Evolutionary conservation across 2,888 invertebrate species (phyloP), one percentile per base, ranked within the genome.

Genomic region (Aspidiotus rigidus): DNA sequence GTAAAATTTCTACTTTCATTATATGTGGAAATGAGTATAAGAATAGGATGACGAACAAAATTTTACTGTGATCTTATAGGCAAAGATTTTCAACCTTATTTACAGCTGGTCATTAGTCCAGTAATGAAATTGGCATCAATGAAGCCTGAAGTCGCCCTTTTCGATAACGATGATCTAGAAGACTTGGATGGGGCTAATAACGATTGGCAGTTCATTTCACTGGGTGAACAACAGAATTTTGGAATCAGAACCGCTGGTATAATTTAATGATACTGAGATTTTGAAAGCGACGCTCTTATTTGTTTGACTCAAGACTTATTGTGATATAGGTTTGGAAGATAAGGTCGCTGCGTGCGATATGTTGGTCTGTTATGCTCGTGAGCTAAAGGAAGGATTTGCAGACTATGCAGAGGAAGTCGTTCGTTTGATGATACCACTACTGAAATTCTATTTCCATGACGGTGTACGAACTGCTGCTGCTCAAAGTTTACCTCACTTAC

Each of bases 331-430:
- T 73, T 81, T 96, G 70, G 96, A 97, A 79, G 96, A 97, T 78
- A 97, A 96, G 78, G 93, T 94, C 0, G 93, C 93, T 1, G 96
- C 96, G 0, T 96, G 94, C 78, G 93, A 93, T 79, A 96, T 96
- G 95, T 81, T 96, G 69, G 93, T 95, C 10, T 95, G 94, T 78
- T 96, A 94, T 77, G 95, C 95, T 0, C 84, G 92, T 41, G 95
- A 96, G 78, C 81, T 96, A 70, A 94, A 94, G 77, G 93, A 92
- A 75, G 90, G 88, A 5, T 84, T 91, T 83, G 86, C 77, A 76
- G 85, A 80, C 76, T 90, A 81, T 76, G 87, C 90, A 5, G 91
- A 92, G 77, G 86, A 85, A 75, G 88, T 90, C 2, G 89, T 90
- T 0, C 86, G 87, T 75, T 81, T 91, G 56, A 89, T 91, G 88